Evolutionary conservation across 2,113 vertebrate species (phyloP), one percentile per base, ranked within the genome.

Genomic region (Grallaria varia): DNA sequence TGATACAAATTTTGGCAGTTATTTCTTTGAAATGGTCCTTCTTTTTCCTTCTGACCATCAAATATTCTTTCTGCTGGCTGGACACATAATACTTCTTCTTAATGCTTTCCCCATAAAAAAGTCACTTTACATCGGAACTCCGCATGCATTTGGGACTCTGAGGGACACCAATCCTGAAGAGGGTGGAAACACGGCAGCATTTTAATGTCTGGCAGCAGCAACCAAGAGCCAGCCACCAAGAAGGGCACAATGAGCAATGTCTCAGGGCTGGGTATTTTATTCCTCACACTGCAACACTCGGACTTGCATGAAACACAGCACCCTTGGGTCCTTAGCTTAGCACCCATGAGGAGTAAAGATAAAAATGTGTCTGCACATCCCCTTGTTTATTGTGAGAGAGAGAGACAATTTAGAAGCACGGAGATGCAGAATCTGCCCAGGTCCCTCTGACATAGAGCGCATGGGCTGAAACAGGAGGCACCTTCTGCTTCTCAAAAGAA

Each of bases 21-120:
- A 10, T 52, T 77, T 68, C 60, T 77, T 77, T 86, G 83, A 79
- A 95, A 77, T 0, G 0, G 4, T 25, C 3, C 0, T 58, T 69
- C 12, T 30, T 79, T 35, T 44, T 39, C 21, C 37, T 84, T 62
- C 13, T n/a, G 30, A 52, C 24, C 30, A 53, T 4, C 6, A 30
- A 72, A 69, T 53, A 49, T 23, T 63, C 67, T n/a, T 87, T 52
- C 69, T 80, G 45, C 22, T 59, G 33, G 14, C 42, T 42, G 14
- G n/a, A n/a, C 23, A 69, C 7, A 44, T 10, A 69, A 66, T 60
- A 42, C 14, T 27, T 87, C 22, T 44, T 63, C 64, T 84, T 67
- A 78, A 47, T 31, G 11, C 14, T 81, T 75, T 28, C 21, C 8
- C 52, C 62, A 56, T 55, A 20, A 87, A 80, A 93, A 39, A 39